Conservation (phyloP, 2,797 vertebrate species). For the Eurystomus glaucurus region DNA sequence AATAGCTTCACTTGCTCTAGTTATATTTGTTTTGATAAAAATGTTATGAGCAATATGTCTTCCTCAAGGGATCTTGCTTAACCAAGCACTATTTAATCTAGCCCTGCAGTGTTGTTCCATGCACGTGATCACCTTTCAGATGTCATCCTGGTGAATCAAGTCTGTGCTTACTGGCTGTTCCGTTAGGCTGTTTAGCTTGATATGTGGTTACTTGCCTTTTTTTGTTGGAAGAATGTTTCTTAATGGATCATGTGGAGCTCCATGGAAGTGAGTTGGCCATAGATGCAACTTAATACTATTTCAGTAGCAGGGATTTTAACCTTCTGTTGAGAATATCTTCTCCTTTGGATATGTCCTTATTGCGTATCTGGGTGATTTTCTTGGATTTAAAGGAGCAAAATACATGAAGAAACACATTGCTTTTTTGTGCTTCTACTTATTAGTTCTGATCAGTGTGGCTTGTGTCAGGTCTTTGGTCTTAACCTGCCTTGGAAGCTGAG, state of each 20-base stretch:
- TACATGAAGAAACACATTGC: rapidly evolving
- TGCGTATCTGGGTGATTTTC: neutral
- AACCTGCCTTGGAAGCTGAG: neutral
- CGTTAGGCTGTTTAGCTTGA: neutral
- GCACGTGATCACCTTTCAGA: rapidly evolving
- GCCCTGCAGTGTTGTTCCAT: neutral
- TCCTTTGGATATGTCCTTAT: neutral
- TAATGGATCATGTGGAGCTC: neutral
- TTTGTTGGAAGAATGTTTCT: neutral
- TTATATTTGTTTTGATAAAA: neutral
- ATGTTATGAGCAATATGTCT: rapidly evolving
- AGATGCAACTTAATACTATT: neutral
- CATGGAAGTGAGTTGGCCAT: neutral
- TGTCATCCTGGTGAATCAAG: neutral
- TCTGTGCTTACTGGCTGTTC: neutral
- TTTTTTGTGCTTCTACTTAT: neutral
- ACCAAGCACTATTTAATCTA: neutral
- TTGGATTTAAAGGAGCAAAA: neutral
- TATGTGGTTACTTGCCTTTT: neutral
- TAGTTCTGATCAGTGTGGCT: neutral
- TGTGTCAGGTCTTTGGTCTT: neutral
- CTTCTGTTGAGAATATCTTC: neutral
- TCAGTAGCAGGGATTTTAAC: neutral
- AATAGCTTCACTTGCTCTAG: neutral
- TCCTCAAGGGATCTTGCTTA: neutral